Evolutionary conservation across 2,888 invertebrate species (phyloP).

Genomic region (Leucania comma): DNA sequence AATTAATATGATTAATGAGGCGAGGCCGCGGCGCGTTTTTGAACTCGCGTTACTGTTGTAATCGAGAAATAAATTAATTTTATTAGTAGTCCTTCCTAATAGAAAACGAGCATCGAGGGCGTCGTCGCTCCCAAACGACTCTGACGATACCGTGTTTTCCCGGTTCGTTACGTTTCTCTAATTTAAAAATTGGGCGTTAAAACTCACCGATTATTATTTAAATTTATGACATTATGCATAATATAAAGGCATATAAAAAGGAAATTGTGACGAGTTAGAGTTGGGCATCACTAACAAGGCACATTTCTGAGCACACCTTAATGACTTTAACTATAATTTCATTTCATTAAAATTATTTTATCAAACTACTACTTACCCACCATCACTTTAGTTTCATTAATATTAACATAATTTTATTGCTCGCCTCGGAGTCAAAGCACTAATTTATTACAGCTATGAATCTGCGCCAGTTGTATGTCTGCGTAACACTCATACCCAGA

Average conservation of each 20-base stretch:
- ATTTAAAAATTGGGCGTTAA: conserved; percentile 88
- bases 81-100: conserved; percentile 89
- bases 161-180: conserved; percentile 84
- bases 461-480: conserved; percentile 32
- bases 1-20: conserved; percentile 90
- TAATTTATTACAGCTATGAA: conserved; percentile 51
- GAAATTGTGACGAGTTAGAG: conserved; percentile 80
- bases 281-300: conserved; percentile 82
- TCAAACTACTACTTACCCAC: conserved; percentile 66
- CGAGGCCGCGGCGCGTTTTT: conserved; percentile 84
- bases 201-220: conserved; percentile 87
- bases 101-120: conserved; percentile 80
- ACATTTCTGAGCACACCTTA: conserved; percentile 70
- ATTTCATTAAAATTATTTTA: conserved; percentile 70
- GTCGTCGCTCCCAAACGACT: conserved; percentile 76
- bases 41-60: conserved; percentile 87
- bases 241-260: conserved; percentile 80
- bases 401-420: conserved; percentile 66
- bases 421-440: conserved; percentile 45
- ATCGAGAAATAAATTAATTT: conserved; percentile 90
- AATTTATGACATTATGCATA: conserved; percentile 86
- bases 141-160: conserved; percentile 74
- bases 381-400: conserved; percentile 67
- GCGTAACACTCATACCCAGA: conserved; percentile 20
- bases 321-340: conserved; percentile 71